These are phyloP conservation scores for Tychaedon coryphoeus DNA, from an alignment of 2,113 vertebrate genomes.

Conservation along the genomic window DNA sequence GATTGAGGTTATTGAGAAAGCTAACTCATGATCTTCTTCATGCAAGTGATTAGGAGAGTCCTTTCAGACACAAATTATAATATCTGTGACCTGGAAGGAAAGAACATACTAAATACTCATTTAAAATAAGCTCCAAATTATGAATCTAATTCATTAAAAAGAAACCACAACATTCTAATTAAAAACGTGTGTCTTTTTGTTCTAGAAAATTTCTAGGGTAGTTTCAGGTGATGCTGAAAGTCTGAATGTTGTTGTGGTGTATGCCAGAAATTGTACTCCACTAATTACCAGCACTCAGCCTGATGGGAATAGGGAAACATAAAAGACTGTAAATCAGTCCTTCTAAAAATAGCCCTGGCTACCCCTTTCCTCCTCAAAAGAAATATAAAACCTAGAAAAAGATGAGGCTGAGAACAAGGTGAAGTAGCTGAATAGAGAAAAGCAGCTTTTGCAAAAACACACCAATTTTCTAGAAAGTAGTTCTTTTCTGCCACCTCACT, in stretches of 20 bases:
- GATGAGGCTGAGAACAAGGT: not conserved
- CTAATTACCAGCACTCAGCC: not conserved
- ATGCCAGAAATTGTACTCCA: not conserved
- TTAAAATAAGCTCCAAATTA: not conserved
- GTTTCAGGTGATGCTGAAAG: not conserved
- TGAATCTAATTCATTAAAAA: not conserved
- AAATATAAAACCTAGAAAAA: not conserved
- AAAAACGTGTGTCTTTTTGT: not conserved
- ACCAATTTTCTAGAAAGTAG: not conserved
- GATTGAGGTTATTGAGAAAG: not conserved
- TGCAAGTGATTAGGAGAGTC: not conserved
- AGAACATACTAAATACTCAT: not conserved
- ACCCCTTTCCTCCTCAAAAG: not conserved
- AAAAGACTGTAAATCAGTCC: slow-evolving; percentile 1
- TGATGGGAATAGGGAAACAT: not conserved
- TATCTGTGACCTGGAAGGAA: not conserved
- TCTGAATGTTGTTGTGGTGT: not conserved
- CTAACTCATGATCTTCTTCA: not conserved
- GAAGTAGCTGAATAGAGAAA: not conserved
- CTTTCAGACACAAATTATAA: not conserved
- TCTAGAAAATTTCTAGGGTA: not conserved
- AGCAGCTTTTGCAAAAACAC: not conserved
- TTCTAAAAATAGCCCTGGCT: not conserved
- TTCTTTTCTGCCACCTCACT: not conserved
- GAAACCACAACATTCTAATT: not conserved